phyloP scores from a whole-genome alignment of 1,140 invertebrate genomes.

The Ptiloglossa arizonensis region DNA sequence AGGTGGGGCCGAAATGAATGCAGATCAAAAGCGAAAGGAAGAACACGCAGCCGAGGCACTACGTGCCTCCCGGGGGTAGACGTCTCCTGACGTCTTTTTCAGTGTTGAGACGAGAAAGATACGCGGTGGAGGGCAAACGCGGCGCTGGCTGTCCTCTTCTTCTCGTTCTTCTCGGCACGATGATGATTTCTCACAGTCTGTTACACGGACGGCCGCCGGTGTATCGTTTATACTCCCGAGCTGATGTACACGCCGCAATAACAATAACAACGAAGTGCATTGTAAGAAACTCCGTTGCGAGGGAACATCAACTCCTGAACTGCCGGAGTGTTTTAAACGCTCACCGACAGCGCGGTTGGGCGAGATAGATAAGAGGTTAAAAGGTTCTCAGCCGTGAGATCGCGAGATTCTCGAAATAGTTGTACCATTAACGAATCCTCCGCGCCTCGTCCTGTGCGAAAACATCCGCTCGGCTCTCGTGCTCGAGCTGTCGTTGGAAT shows the following conservation, averaged over 20 bases:
- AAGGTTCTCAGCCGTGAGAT: slow-evolving; percentile 73
- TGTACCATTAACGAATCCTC: slow-evolving; percentile 72
- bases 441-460: slow-evolving; percentile 56
- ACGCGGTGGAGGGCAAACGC: slow-evolving; percentile 12
- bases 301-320: slow-evolving; percentile 43
- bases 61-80: slow-evolving; percentile 40
- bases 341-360: slow-evolving; percentile 48
- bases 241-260: slow-evolving; percentile 58
- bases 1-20: slow-evolving; percentile 56
- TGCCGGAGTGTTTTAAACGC: slow-evolving; percentile 45
- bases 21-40: slow-evolving; percentile 74
- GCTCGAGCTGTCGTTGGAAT: neutral
- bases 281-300: slow-evolving; percentile 18
- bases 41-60: slow-evolving; percentile 50
- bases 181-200: slow-evolving; percentile 67
- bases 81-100: slow-evolving; percentile 61
- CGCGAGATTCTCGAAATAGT: slow-evolving; percentile 75
- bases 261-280: slow-evolving; percentile 65
- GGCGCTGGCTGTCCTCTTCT: slow-evolving; percentile 33
- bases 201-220: slow-evolving; percentile 51
- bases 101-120: slow-evolving; percentile 39
- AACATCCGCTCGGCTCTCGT: slow-evolving; percentile 55
- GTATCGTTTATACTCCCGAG: slow-evolving; percentile 47
- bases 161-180: slow-evolving; percentile 57
- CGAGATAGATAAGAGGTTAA: slow-evolving; percentile 73